Evolutionary conservation across 1,140 invertebrate species (phyloP), one percentile per base, ranked within the genome.

Genomic region (Caenorhabditis tropicalis): DNA sequence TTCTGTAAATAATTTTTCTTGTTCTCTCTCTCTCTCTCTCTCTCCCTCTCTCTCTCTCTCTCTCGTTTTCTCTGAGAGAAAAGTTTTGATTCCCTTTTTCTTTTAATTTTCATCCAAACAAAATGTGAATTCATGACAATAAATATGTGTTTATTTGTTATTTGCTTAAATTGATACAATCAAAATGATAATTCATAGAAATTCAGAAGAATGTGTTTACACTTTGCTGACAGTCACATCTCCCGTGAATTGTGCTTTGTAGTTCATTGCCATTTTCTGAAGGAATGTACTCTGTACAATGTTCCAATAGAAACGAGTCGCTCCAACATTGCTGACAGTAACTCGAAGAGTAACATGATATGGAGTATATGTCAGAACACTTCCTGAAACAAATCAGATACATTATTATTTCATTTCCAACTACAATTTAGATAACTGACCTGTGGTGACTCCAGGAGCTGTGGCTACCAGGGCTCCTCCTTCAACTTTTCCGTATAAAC

Each of bases 281-380:
- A 82, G 56, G 82, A 82, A 82, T 16, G 58, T 70, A 31, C 53
- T 82, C 24, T 82, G 31, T 0, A 74, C 82, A 21, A 82, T 82
- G 19, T 82, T 82, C 82, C 82, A 82, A 24, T 51, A 65, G 82
- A 65, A 82, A 29, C 56, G 36, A 65, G 82, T 82, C n/a, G 82
- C 82, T 48, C 82, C 82, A 21, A 82, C 53, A 39, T 82, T 82
- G 29, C 27, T 43, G 39, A 82, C 48, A 10, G 36, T 48, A 0
- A 82, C 82, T 82, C 60, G 58, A 9, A 82, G 33, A 16, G 82
- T 43, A 15, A 48, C 27, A 31, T 58, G 60, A 21, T 65, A 82
- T 24, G 82, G 58, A 15, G 56, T 48, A n/a, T 60, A 82, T 10
- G 60, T 29, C 56, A 82, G 49, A 9, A 70, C 24, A 33, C 53